Evolutionary conservation across 2,888 invertebrate species (phyloP).

Genomic region (Amaurobius ferox): DNA sequence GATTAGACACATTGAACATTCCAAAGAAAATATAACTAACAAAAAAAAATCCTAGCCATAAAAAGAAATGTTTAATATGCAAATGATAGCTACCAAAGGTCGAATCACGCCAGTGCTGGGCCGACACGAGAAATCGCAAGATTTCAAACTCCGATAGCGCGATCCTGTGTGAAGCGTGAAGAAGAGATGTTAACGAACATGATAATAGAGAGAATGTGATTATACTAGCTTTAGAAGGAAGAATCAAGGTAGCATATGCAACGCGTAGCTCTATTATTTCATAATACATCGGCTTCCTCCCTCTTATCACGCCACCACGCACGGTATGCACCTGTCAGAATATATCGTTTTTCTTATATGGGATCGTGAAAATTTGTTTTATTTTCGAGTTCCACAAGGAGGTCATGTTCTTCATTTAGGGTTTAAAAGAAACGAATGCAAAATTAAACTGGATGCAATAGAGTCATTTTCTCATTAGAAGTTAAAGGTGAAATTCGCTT

Average conservation of each 20-base stretch:
- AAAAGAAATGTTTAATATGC: background rate
- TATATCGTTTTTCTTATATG: slow-evolving; percentile 1
- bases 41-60: background rate
- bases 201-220: slow-evolving; percentile 7
- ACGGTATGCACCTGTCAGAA: slow-evolving; percentile 19
- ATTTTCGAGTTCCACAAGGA: background rate
- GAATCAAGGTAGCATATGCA: background rate
- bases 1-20: background rate
- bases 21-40: background rate
- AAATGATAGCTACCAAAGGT: slow-evolving; percentile 9
- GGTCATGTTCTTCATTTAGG: background rate
- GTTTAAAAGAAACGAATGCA: background rate
- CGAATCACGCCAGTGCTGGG: background rate
- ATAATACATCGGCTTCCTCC: background rate
- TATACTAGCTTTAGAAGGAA: background rate
- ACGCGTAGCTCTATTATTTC: slow-evolving; percentile 8
- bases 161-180: slow-evolving; percentile 12
- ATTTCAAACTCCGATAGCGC: slow-evolving; percentile 6
- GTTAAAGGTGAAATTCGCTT: background rate
- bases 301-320: slow-evolving; percentile 4
- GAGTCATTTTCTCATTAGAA: background rate
- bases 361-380: slow-evolving; percentile 8
- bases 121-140: background rate
- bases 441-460: background rate
- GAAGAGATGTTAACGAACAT: slow-evolving; percentile 11